A percentile compares a stretch with the other conserved stretches of the same genome.
These are phyloP conservation scores for Elegia similella DNA, from an alignment of 2,888 invertebrate genomes.

Conservation along the genomic window DNA sequence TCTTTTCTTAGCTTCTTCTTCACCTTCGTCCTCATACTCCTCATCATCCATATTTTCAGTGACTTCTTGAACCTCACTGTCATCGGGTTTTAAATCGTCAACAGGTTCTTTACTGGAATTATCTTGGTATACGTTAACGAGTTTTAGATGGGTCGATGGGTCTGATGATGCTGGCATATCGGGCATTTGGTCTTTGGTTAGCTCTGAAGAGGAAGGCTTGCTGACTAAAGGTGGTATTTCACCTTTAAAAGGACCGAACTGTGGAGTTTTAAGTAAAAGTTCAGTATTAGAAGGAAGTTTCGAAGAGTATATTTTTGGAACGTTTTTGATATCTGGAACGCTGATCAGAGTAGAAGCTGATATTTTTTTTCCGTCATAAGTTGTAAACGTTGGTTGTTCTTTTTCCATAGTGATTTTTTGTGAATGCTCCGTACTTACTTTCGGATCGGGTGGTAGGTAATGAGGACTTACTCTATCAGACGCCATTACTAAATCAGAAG, in stretches of 20 bases:
- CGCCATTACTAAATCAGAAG: constrained; percentile 85
- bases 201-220: constrained; percentile 43
- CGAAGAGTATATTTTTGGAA: constrained; percentile 44
- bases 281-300: constrained; percentile 12
- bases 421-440: constrained; percentile 69
- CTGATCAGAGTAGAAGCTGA: constrained; percentile 84
- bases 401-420: constrained; percentile 57
- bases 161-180: constrained; percentile 26
- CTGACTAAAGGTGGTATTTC: constrained; percentile 82
- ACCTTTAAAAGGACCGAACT: constrained; percentile 88
- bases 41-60: constrained; percentile 38
- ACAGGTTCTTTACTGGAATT: constrained; percentile 29
- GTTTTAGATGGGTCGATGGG: constrained; percentile 61
- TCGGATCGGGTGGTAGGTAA: constrained; percentile 86
- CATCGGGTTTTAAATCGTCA: constrained; percentile 51
- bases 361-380: constrained; percentile 89
- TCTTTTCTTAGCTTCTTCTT: constrained; percentile 29
- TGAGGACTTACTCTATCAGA: constrained; percentile 87
- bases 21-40: constrained; percentile 35
- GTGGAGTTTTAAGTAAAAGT: constrained; percentile 81
- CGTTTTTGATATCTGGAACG: constrained; percentile 67
- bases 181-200: constrained; percentile 26
- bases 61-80: constrained; percentile 45
- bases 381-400: constrained; percentile 79
- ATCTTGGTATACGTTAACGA: constrained; percentile 51